Percentiles rank a stretch among this genome's conserved stretches.
phyloP scores from a whole-genome alignment of 2,888 invertebrate species.

The Dorcus hopei region DNA sequence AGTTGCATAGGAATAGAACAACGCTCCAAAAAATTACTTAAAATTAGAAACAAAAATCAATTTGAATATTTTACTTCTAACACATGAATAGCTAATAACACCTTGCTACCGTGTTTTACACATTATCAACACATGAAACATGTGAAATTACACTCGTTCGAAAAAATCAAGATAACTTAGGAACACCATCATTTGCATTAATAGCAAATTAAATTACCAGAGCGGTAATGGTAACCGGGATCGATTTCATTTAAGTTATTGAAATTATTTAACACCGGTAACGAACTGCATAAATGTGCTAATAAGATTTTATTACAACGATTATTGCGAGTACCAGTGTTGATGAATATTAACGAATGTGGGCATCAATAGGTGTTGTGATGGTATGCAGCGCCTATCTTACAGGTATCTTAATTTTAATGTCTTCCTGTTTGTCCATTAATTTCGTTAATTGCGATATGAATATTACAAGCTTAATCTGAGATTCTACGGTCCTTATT shows the following conservation, averaged over 20 bases:
- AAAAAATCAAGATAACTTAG: conserved; percentile 18
- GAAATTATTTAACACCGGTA: conserved; percentile 13
- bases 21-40: too few relatives aligned
- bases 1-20: too few relatives aligned
- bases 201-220: conserved; percentile 15
- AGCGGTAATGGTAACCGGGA: conserved; percentile 18
- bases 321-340: conserved; percentile 16
- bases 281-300: conserved; percentile 19
- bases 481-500: too few relatives aligned
- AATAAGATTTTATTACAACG: conserved; percentile 24
- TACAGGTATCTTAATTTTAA: conserved; percentile 7
- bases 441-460: too few relatives aligned
- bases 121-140: conserved; percentile 18
- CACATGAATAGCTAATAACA: conserved; percentile 5
- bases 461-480: too few relatives aligned
- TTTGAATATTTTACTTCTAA: background rate
- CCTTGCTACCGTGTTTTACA: conserved; percentile 15
- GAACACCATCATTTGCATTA: conserved; percentile 18
- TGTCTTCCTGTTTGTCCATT: too few relatives aligned
- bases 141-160: conserved; percentile 19
- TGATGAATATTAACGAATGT: conserved; percentile 16
- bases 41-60: too few relatives aligned
- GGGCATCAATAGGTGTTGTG: background rate
- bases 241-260: conserved; percentile 12
- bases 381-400: conserved; percentile 7